phyloP scores from a whole-genome alignment of 1,140 invertebrate genomes.

The Bilobella aurantiaca region DNA sequence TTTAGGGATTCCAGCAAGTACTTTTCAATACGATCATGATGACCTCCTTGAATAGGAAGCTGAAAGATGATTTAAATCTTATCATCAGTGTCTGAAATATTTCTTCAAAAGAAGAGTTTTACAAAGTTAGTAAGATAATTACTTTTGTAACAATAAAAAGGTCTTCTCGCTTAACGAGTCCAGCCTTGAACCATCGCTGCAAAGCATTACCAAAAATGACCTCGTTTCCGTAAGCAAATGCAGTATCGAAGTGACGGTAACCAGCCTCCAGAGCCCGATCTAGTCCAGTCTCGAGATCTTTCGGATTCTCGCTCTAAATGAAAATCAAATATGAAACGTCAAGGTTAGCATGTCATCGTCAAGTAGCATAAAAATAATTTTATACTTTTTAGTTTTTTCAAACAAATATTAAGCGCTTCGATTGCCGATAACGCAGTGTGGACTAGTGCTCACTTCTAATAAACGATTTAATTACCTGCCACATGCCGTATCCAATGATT shows the following conservation, averaged over 20 bases:
- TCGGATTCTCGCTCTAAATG: conserved; percentile 16
- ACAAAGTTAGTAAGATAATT: not conserved
- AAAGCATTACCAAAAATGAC: conserved; percentile 37
- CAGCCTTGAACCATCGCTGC: conserved; percentile 35
- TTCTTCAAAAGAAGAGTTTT: not conserved
- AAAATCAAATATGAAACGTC: too few relatives aligned
- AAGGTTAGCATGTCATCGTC: too few relatives aligned
- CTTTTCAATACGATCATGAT: conserved; percentile 41
- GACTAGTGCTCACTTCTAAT: not conserved
- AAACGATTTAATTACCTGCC: conserved; percentile 46
- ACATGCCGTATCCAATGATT: conserved; percentile 63
- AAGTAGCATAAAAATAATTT: too few relatives aligned
- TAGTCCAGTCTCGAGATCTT: conserved; percentile 38
- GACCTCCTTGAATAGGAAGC: conserved; percentile 38
- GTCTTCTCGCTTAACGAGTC: conserved; percentile 39
- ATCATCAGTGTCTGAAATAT: not conserved
- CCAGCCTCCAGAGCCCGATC: conserved; percentile 37
- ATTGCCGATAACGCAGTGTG: conserved; percentile 44
- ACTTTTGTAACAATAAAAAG: conserved; percentile 41
- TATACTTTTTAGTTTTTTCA: too few relatives aligned
- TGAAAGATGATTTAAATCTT: conserved; percentile 10
- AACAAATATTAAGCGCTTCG: too few relatives aligned
- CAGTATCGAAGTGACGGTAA: conserved; percentile 39
- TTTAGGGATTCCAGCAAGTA: conserved; percentile 60
- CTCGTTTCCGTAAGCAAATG: conserved; percentile 40